A percentile compares a stretch with the other conserved stretches of the same genome.
phyloP scores from a whole-genome alignment of 2,113 vertebrate species.

The Ophthalmolycus amberensis region DNA sequence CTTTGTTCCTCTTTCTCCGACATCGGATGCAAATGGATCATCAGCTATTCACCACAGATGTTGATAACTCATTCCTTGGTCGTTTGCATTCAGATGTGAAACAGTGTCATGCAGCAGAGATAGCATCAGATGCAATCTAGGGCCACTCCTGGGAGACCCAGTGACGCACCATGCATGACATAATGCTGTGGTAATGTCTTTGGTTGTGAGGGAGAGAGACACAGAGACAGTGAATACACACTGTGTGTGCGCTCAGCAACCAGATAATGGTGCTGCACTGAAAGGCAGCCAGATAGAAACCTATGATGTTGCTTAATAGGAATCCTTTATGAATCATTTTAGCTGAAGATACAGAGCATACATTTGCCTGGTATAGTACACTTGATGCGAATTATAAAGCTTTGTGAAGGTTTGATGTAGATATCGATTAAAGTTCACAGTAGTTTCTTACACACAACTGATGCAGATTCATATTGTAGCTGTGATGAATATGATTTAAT shows the following conservation, averaged over 20 bases:
- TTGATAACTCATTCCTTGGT: constrained; percentile 12
- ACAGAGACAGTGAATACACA: constrained; percentile 24
- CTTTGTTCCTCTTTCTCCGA: background rate
- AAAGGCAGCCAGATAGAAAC: constrained; percentile 26
- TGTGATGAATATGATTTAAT: background rate
- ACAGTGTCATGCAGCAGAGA: constrained; percentile 50
- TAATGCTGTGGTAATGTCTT: constrained; percentile 70
- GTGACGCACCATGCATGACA: constrained; percentile 74
- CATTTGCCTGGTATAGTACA: background rate
- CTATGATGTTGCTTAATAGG: constrained; percentile 13
- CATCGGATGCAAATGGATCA: background rate
- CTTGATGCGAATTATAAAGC: background rate
- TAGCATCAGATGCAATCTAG: constrained; percentile 71
- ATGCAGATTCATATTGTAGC: background rate
- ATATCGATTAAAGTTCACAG: background rate
- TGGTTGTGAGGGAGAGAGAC: constrained; percentile 48
- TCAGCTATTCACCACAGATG: constrained; percentile 10
- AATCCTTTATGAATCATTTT: constrained; percentile 16
- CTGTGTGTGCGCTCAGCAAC: constrained; percentile 29
- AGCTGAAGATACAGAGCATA: background rate
- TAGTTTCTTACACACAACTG: background rate
- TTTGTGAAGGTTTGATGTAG: background rate
- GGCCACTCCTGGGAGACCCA: constrained; percentile 76
- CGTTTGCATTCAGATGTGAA: constrained; percentile 21
- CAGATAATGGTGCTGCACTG: constrained; percentile 14